A percentile compares a stretch with the other conserved stretches of the same genome.
These are phyloP conservation scores for Prenolepis imparis DNA, from an alignment of 2,888 invertebrate species.

Conservation along the genomic window DNA sequence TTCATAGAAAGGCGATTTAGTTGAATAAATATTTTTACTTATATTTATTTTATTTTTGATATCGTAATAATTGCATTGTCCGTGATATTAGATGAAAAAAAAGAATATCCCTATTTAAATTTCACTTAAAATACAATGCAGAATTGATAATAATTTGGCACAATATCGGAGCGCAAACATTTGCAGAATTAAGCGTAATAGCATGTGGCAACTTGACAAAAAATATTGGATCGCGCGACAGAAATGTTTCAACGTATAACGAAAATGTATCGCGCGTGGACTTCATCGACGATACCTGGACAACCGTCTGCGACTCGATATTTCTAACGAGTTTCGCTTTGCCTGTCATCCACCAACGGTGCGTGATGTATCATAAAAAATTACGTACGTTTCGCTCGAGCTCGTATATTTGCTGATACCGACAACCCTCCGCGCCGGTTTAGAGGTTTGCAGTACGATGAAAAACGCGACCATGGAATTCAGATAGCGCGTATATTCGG, in stretches of 20 bases:
- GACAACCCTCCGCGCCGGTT: conserved; percentile 48
- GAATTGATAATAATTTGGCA: conserved; percentile 24
- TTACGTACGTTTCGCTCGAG: conserved; percentile 53
- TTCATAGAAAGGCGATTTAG: not conserved
- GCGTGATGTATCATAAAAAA: conserved; percentile 69
- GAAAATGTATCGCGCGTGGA: conserved; percentile 29
- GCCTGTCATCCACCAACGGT: conserved; percentile 63
- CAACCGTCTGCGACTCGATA: conserved; percentile 56
- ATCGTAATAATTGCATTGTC: not conserved
- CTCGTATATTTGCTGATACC: conserved; percentile 65
- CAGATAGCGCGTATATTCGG: conserved; percentile 50
- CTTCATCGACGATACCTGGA: conserved; percentile 55
- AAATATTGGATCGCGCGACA: conserved; percentile 3
- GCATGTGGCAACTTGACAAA: conserved; percentile 9
- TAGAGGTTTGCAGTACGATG: conserved; percentile 54
- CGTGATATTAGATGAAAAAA: not conserved
- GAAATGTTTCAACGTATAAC: conserved; percentile 22
- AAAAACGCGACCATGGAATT: conserved; percentile 57
- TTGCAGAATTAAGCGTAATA: conserved; percentile 17
- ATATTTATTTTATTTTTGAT: not conserved
- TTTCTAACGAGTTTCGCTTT: conserved; percentile 62
- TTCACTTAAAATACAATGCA: not conserved
- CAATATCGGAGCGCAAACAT: not conserved
- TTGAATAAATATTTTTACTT: not conserved
- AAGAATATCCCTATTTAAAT: not conserved